Percentiles rank a stretch among this genome's conserved stretches.
phyloP scores from a whole-genome alignment of 2,113 vertebrate genomes.

The Columba janthina region DNA sequence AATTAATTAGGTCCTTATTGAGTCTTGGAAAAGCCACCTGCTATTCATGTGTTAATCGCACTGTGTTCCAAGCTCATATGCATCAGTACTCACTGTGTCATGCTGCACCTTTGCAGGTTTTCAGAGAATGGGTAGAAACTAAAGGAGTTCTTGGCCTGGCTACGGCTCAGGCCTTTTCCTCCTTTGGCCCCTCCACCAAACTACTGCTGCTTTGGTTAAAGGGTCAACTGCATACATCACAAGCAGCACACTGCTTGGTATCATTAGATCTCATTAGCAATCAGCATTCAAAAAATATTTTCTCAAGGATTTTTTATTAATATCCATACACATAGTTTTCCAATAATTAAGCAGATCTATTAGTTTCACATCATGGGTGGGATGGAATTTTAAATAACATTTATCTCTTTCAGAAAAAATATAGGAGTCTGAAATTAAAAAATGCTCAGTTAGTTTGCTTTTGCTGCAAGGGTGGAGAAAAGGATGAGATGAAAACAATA shows the following conservation, averaged over 20 bases:
- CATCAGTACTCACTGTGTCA: too few species aligned
- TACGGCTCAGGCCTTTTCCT: too few species aligned
- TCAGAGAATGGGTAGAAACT: too few species aligned
- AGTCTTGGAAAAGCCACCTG: too few species aligned
- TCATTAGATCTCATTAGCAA: conserved; percentile 75
- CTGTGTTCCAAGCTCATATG: too few species aligned
- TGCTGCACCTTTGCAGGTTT: too few species aligned
- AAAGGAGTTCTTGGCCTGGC: too few species aligned
- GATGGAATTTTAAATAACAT: conserved; percentile 76
- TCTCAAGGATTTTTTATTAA: conserved; percentile 61
- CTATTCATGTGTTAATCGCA: too few species aligned
- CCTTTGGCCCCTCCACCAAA: too few species aligned
- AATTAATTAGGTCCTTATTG: too few species aligned
- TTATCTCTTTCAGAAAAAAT: conserved; percentile 70
- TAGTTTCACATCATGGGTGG: conserved; percentile 74
- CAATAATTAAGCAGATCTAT: conserved; percentile 76
- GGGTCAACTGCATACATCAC: too few species aligned
- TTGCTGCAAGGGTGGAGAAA: conserved; percentile 28
- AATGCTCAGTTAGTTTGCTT: conserved; percentile 56
- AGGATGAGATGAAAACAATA: conserved; percentile 10
- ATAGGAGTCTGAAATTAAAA: conserved; percentile 59
- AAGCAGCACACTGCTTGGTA: conserved; percentile 62
- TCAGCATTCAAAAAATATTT: conserved; percentile 76
- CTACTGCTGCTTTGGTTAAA: too few species aligned
- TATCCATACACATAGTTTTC: conserved; percentile 59